Conservation (phyloP, 2,888 invertebrate genomes). For the Operophtera brumata region DNA sequence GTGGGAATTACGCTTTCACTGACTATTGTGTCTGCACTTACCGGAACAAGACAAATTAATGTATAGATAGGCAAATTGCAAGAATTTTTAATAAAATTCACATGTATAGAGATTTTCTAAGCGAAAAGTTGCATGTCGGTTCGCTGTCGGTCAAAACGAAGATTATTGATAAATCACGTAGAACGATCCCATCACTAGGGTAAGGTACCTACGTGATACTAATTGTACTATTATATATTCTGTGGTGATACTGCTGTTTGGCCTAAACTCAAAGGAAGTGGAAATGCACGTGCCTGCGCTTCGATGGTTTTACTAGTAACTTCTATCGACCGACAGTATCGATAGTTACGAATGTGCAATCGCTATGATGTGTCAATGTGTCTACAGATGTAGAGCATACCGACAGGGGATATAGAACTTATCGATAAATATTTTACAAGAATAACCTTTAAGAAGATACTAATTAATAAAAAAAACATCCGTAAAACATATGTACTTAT, state of each 20-base stretch:
- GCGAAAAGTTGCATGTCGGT: too few relatives aligned
- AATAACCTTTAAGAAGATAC: too few relatives aligned
- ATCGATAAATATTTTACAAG: background rate
- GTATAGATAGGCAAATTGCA: background rate
- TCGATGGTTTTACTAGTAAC: background rate
- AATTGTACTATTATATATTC: too few relatives aligned
- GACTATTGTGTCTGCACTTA: background rate
- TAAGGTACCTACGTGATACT: background rate
- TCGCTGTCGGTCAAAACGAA: too few relatives aligned
- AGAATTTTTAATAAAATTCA: background rate
- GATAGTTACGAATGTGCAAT: slow-evolving; percentile 10
- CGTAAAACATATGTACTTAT: too few relatives aligned
- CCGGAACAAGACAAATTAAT: background rate
- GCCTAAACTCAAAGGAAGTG: slow-evolving; percentile 13
- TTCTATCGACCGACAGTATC: slow-evolving; percentile 8
- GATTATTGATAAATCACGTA: slow-evolving; percentile 6
- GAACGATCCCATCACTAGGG: slow-evolving; percentile 2
- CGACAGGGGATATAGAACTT: background rate
- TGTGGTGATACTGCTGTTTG: background rate
- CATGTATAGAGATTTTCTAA: background rate
- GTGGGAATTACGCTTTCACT: background rate
- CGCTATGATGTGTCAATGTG: background rate
- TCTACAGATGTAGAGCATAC: background rate
- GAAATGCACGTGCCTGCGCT: slow-evolving; percentile 17
- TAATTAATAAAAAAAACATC: too few relatives aligned